Evolutionary conservation across 2,113 vertebrate genomes (phyloP).

Genomic region (Thunnus maccoyii): DNA sequence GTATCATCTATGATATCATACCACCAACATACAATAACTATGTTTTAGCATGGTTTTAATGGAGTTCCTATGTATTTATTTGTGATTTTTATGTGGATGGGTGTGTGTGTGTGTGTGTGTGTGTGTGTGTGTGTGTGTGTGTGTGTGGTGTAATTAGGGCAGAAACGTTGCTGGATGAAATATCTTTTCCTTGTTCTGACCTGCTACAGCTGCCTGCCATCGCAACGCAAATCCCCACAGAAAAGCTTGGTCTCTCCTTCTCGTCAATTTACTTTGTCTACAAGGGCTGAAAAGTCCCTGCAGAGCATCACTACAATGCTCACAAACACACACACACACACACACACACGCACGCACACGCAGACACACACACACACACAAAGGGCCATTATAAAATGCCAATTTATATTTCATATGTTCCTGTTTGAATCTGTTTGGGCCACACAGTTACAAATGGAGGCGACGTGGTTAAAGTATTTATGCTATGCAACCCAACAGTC

Average conservation of each 20-base stretch:
- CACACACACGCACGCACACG: constrained; percentile 77
- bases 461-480: constrained; percentile 93
- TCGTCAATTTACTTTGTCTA: constrained; percentile 91
- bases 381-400: constrained; percentile 92
- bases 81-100: background rate
- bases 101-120: background rate
- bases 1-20: background rate
- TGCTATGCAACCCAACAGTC: constrained; percentile 90
- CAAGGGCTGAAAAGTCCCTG: constrained; percentile 50
- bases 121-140: no score
- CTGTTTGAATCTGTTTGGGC: constrained; percentile 85
- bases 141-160: constrained; percentile 80
- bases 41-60: background rate
- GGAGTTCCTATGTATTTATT: background rate
- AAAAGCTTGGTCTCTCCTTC: constrained; percentile 52
- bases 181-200: constrained; percentile 85
- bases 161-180: constrained; percentile 88
- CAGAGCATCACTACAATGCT: constrained; percentile 48
- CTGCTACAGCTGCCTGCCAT: constrained; percentile 66
- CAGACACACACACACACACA: constrained; percentile 79
- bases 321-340: constrained; percentile 65
- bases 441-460: constrained; percentile 91
- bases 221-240: constrained; percentile 82
- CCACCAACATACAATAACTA: background rate
- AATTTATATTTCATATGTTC: constrained; percentile 96